Evolutionary conservation across 2,888 invertebrate genomes (phyloP).

Genomic region (Leptopterna dolabrata): DNA sequence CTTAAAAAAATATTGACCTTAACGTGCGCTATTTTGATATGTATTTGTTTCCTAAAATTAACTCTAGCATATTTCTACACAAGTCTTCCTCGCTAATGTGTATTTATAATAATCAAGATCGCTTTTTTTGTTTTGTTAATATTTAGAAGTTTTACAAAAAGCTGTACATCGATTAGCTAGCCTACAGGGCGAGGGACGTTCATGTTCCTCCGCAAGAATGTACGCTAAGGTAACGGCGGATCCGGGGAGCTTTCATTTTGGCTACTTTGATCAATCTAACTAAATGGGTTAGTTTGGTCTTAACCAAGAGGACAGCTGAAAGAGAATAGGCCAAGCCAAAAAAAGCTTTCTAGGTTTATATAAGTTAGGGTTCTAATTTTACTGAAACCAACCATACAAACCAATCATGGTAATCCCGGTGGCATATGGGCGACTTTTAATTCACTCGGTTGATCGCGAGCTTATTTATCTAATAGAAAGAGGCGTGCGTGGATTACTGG

Average conservation of each 20-base stretch:
- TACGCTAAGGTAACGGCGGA: background rate
- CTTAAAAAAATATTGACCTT: slow-evolving; percentile 43
- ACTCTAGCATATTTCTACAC: slow-evolving; percentile 46
- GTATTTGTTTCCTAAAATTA: background rate
- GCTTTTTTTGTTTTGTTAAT: slow-evolving; percentile 28
- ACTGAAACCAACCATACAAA: slow-evolving; percentile 59
- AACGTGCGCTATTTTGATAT: slow-evolving; percentile 31
- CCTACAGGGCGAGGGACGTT: background rate
- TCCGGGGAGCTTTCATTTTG: background rate
- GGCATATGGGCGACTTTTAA: too few species aligned
- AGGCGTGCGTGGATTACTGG: too few species aligned
- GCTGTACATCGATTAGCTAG: slow-evolving; percentile 44
- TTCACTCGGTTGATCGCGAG: too few species aligned
- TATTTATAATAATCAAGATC: slow-evolving; percentile 35
- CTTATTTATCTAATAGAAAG: too few species aligned
- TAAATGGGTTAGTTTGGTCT: background rate
- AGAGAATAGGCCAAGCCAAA: slow-evolving; percentile 57
- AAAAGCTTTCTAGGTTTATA: slow-evolving; percentile 39
- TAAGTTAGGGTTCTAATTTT: background rate
- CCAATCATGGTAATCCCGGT: slow-evolving; percentile 8
- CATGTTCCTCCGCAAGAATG: background rate
- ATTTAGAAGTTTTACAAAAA: slow-evolving; percentile 42
- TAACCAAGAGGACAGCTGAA: background rate
- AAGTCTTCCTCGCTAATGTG: slow-evolving; percentile 32
- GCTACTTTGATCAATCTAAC: background rate